phyloP scores from a whole-genome alignment of 2,113 vertebrate genomes.

The Recurvirostra avosetta region DNA sequence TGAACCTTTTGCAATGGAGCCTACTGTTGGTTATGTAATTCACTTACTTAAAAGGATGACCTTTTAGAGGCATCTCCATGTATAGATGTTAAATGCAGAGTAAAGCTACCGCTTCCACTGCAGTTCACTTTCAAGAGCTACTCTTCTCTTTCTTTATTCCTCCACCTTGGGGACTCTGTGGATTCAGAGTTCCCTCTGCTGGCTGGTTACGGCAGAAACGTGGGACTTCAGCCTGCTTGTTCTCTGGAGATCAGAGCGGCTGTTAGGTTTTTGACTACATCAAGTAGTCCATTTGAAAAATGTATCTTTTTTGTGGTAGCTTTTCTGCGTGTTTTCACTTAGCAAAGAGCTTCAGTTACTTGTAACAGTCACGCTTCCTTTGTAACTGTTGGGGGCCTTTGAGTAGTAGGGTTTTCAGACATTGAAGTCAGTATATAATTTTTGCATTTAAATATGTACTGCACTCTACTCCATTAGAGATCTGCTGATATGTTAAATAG shows the following conservation, averaged over 20 bases:
- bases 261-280: background rate
- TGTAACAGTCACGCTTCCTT: background rate
- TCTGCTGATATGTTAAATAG: background rate
- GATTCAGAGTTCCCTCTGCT: slow-evolving; percentile 41
- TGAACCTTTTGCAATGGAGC: background rate
- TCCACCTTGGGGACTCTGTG: background rate
- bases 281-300: background rate
- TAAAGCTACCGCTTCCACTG: background rate
- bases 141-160: background rate
- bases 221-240: background rate
- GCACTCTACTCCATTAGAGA: background rate
- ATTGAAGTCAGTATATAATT: background rate
- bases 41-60: background rate
- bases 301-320: background rate
- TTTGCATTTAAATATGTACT: background rate
- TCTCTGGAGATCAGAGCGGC: background rate
- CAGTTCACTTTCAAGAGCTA: background rate
- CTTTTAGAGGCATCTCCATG: background rate
- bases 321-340: background rate
- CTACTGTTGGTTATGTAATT: background rate
- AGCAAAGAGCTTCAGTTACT: background rate
- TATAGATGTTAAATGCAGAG: background rate
- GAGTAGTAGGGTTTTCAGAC: background rate
- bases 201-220: background rate
- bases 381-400: background rate